Evolutionary conservation across 2,797 vertebrate species (phyloP).

Genomic region (Oceanodroma leucorhoa): DNA sequence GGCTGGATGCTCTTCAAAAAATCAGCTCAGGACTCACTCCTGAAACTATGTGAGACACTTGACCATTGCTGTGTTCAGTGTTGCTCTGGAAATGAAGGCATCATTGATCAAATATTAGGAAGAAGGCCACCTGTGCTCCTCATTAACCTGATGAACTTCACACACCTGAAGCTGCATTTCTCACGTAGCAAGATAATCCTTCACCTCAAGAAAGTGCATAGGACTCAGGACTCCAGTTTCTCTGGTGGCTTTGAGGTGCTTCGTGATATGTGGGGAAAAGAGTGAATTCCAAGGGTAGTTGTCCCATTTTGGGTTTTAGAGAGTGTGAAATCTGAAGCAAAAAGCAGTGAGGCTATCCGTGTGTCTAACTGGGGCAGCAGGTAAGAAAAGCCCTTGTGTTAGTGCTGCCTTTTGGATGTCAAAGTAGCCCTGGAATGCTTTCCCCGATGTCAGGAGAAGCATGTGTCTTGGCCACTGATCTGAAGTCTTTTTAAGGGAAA

Average conservation of each 20-base stretch:
- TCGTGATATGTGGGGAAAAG: not conserved
- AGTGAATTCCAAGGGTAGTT: not conserved
- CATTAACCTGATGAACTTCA: not conserved
- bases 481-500: constrained; percentile 12
- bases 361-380: not conserved
- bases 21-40: not conserved
- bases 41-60: not conserved
- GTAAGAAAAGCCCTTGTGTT: not conserved
- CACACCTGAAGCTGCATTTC: not conserved
- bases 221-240: not conserved
- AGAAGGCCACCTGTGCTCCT: not conserved
- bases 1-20: not conserved
- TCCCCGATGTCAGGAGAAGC: not conserved
- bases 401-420: not conserved
- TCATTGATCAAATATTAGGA: not conserved
- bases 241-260: not conserved
- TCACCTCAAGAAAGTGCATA: not conserved
- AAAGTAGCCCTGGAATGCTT: not conserved
- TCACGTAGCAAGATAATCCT: not conserved
- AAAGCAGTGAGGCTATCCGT: not conserved
- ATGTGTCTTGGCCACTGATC: constrained; percentile 2
- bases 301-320: not conserved
- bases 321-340: not conserved
- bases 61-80: not conserved
- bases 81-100: not conserved